Conservation (phyloP, 2,888 invertebrate genomes). For the Limnephilus marmoratus region DNA sequence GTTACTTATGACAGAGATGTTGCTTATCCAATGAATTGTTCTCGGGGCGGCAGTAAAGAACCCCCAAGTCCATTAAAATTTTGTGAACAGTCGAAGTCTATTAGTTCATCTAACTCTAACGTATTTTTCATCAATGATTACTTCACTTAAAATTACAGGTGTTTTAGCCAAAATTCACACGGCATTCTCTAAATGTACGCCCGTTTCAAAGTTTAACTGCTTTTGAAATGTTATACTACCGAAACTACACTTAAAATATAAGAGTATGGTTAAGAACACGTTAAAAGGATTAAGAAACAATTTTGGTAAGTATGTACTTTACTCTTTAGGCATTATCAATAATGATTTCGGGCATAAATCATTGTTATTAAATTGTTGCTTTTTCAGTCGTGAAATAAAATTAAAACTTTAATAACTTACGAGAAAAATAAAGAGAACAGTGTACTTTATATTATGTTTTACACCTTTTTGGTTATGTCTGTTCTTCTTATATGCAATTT, state of each 20-base stretch:
- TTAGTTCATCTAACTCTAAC: not conserved
- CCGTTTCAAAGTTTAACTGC: slow-evolving; percentile 3
- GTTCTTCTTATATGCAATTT: not conserved
- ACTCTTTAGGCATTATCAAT: not conserved
- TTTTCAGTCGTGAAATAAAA: not conserved
- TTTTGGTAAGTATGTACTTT: not conserved
- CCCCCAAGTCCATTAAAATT: not conserved
- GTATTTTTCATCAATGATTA: not conserved
- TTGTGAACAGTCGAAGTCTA: not conserved
- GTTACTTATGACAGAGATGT: too few relatives aligned
- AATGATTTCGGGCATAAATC: not conserved
- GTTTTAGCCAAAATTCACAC: slow-evolving; percentile 9
- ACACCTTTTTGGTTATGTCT: not conserved
- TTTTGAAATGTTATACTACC: not conserved
- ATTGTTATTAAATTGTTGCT: not conserved
- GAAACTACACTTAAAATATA: not conserved
- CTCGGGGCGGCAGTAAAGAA: too few relatives aligned
- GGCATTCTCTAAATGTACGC: slow-evolving; percentile 29
- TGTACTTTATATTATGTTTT: not conserved
- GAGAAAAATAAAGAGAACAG: not conserved
- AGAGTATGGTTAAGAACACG: not conserved
- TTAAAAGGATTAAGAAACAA: not conserved
- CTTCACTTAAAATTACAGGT: not conserved
- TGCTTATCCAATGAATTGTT: too few relatives aligned
- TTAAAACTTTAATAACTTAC: not conserved